Percentiles rank a stretch among this genome's conserved stretches.
Conservation (phyloP, 1,140 invertebrate species). For the Lordiphosa collinella region DNA sequence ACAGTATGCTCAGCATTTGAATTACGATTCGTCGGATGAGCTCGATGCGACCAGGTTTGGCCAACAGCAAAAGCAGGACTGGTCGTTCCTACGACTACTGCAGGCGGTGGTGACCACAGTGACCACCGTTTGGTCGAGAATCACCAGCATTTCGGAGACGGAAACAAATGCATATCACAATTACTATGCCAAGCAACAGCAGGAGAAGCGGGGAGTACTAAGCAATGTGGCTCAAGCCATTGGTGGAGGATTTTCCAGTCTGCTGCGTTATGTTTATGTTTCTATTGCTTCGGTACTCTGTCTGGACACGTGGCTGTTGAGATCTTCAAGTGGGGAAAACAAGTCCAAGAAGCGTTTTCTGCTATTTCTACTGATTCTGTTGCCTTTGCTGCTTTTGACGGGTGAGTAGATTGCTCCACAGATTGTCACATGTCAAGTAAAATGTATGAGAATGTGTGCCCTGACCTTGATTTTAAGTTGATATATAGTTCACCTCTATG, state of each 20-base stretch:
- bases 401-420: slow-evolving; percentile 75
- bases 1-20: slow-evolving; percentile 28
- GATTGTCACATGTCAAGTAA: slow-evolving; percentile 28
- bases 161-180: slow-evolving; percentile 48
- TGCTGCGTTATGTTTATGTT: slow-evolving; percentile 60
- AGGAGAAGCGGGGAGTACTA: slow-evolving; percentile 26
- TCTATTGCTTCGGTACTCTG: slow-evolving; percentile 78
- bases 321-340: slow-evolving; percentile 57
- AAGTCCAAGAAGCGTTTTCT: slow-evolving; percentile 74
- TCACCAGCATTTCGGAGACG: slow-evolving; percentile 32
- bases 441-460: slow-evolving; percentile 19
- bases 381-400: slow-evolving; percentile 80
- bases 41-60: slow-evolving; percentile 44
- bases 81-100: slow-evolving; percentile 58
- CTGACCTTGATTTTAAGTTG: slow-evolving; percentile 29
- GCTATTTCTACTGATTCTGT: slow-evolving; percentile 74
- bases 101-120: slow-evolving; percentile 49
- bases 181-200: slow-evolving; percentile 37
- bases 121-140: slow-evolving; percentile 43
- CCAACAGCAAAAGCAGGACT: slow-evolving; percentile 38
- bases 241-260: slow-evolving; percentile 31
- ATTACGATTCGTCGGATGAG: slow-evolving; percentile 75
- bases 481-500: slow-evolving; percentile 37
- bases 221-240: slow-evolving; percentile 18
- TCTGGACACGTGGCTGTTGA: slow-evolving; percentile 80